Base-by-base conservation (phyloP, 2,797 vertebrate genomes). In the Heliangelus exortis region DNA sequence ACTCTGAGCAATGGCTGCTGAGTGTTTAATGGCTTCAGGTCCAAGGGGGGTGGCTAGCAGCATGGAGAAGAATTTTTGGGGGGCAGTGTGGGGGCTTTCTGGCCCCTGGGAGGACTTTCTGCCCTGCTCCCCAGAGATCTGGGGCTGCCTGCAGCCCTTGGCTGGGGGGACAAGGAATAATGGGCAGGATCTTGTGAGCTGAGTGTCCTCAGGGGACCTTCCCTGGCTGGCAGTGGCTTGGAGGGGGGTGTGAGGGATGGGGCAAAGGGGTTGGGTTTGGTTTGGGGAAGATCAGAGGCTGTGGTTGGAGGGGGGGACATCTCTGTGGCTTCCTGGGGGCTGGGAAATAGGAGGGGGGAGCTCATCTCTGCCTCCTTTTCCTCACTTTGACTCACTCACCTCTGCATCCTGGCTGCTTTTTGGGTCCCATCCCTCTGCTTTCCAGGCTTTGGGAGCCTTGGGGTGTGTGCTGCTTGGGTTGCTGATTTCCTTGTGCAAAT, bases 101-200 rank as follows among this genome's bases (percentile, higher is more conserved):
- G 31, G 3, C 15, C 39, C 11, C 7, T 6, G 7, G 15, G 39
- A 41, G 2, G 23, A 51, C 18, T 61, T 61, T 45, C 9, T 34
- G 8, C 33, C 7, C 11, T 1, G 0, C 15, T 76, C 4, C 14
- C 2, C 3, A 8, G 39, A 0, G 69, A 22, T 3, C 65, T 16
- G 59, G 61, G 31, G 31, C 25, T 76, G 54, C 61, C 41, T 36
- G 28, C 19, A 71, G 48, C 59, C 17, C 6, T 9, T 54, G 7
- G 5, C 7, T 34, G 23, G 26, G 20, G 25, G 26, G 12, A 25
- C 10, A 17, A 53, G 25, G 81, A 92, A 41, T 41, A 41, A 41
- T 12, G 39, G 39, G 39, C 39, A 62, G 48, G 26, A 81, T 89
- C 92, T 61, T 75, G 21, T 61, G 45, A 43, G 36, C 48, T 66